Base-by-base conservation (phyloP, 2,113 vertebrate genomes). In the mouse (Mus musculus) region DNA sequence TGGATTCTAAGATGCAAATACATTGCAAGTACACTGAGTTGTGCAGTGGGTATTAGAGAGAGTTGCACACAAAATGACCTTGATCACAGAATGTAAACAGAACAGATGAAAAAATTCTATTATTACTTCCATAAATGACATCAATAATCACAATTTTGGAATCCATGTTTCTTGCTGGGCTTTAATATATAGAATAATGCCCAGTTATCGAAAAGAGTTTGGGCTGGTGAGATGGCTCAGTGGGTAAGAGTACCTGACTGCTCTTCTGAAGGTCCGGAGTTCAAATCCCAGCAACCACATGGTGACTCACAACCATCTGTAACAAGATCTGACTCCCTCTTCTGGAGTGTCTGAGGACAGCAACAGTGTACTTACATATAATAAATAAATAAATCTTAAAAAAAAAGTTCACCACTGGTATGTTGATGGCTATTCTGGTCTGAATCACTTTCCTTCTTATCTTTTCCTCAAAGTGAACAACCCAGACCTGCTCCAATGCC, bases 401-500 rank as follows among this genome's bases (percentile, higher is more conserved):
- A 42, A 42, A 42, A 42, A 42, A 7, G 77, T 12, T 80, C 2
- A 30, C 6, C 13, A 0, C 6, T 12, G 22, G 16, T 1, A 77
- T 65, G 3, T 0, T 17, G 28, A 12, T 19, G 9, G 3, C 7
- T 14, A 5, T 0, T 2, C 54, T 26, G 28, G 26, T 67, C 24
- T 19, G 9, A 91, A 28, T 56, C 75, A 22, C 13, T 0, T 59
- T 36, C n/a, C 33, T 30, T 30, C 42, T 78, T 77, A 11, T 20
- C 5, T 0, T 95, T 19, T 26, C 36, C 63, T 96, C 93, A 33
- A 24, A 99, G 99, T 0, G 72, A 59, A 96, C 36, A 99, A 98
- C 84, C 99, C 99, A 0, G 98, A 99, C 5, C 26, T 75, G 1
- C 96, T 99, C 98, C 99, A 97, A 98, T 99, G 99, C 97, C 97